Conservation (phyloP, 2,888 invertebrate genomes). For the Euspilapteryx auroguttella region DNA sequence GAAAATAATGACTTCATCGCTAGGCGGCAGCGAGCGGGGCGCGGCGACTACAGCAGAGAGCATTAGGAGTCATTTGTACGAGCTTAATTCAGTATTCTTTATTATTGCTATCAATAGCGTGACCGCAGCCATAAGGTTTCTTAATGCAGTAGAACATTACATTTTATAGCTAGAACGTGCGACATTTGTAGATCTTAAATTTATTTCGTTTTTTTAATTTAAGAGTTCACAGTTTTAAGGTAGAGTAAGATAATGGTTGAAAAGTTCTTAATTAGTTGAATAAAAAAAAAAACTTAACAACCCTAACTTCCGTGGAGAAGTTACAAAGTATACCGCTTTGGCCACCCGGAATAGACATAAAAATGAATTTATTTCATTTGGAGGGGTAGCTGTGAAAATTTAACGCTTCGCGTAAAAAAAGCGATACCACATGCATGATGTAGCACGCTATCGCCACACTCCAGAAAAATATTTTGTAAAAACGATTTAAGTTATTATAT, state of each 20-base stretch:
- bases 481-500: too few relatives aligned
- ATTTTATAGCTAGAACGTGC: too few relatives aligned
- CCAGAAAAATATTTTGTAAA: too few relatives aligned
- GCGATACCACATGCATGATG: conserved; percentile 41
- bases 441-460: too few relatives aligned
- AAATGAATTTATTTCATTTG: conserved; percentile 46
- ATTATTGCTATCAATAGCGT: conserved; percentile 1
- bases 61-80: conserved; percentile 43
- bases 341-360: conserved; percentile 54
- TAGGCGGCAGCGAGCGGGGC: conserved; percentile 36
- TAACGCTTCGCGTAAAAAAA: conserved; percentile 41
- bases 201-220: too few relatives aligned
- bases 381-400: conserved; percentile 51
- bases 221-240: too few relatives aligned
- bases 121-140: neutral
- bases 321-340: conserved; percentile 25
- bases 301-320: conserved; percentile 43
- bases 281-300: too few relatives aligned
- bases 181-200: too few relatives aligned
- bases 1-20: conserved; percentile 57
- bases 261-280: too few relatives aligned
- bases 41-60: conserved; percentile 47
- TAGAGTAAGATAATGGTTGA: too few relatives aligned
- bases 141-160: too few relatives aligned
- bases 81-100: conserved; percentile 12